Evolutionary conservation across 1,140 invertebrate species (phyloP).

Genomic region (Habropoda laboriosa): DNA sequence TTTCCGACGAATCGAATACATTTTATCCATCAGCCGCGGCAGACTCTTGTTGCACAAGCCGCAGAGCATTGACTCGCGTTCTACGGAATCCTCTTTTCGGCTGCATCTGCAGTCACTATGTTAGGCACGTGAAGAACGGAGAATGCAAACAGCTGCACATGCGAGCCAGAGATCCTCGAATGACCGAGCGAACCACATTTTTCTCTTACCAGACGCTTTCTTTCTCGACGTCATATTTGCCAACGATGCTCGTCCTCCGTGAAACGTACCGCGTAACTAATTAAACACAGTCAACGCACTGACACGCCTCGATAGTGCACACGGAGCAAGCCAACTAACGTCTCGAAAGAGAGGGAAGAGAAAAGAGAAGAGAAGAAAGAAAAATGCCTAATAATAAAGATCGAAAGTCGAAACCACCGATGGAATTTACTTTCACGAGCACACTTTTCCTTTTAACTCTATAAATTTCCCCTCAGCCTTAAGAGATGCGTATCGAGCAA

Average conservation of each 20-base stretch:
- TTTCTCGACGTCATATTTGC: background rate
- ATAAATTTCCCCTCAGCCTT: background rate
- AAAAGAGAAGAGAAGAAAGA: background rate
- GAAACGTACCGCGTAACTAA: background rate
- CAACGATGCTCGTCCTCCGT: background rate
- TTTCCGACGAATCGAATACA: too few species aligned
- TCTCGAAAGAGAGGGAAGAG: too few species aligned
- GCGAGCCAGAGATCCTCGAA: constrained; percentile 26
- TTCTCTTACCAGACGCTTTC: constrained; percentile 10
- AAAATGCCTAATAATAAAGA: background rate
- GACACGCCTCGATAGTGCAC: background rate
- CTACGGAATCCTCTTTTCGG: constrained; percentile 26
- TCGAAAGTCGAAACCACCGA: background rate
- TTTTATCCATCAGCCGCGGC: background rate
- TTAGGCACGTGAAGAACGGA: constrained; percentile 13
- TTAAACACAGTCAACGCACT: background rate
- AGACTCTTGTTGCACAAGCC: constrained; percentile 25
- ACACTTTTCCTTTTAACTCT: constrained; percentile 27
- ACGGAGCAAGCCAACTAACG: too few species aligned
- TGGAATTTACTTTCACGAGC: constrained; percentile 38
- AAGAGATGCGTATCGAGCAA: constrained; percentile 4
- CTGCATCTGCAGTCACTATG: constrained; percentile 10
- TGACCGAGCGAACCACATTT: background rate
- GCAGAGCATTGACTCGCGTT: constrained; percentile 1
- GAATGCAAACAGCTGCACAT: constrained; percentile 41